Evolutionary conservation across 2,113 vertebrate species (phyloP), one percentile per base, ranked within the genome.

Genomic region (Malaclemys terrapin): DNA sequence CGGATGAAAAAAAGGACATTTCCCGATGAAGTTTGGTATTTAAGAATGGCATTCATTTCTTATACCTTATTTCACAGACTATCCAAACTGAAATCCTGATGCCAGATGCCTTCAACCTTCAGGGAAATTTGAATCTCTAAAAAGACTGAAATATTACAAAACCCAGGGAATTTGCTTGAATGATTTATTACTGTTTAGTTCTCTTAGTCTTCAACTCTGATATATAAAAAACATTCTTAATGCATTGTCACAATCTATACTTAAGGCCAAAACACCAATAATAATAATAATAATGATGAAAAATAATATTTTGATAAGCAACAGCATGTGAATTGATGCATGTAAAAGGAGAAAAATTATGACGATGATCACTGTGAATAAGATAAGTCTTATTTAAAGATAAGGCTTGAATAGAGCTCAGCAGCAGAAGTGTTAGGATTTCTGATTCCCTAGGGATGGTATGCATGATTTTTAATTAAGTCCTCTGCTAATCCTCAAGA

Each of bases 391-490:
- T 84, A 83, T 89, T 91, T 91, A 94, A 97, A 95, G 91, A 87
- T 65, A 94, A 88, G 45, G 89, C 89, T 86, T 56, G 91, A 93
- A 96, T 88, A 85, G 24, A 94, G 78, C 82, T 91, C 89, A 90
- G 83, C 83, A 96, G 91, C 84, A 53, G 87, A 53, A 87, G 88
- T 62, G 42, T 62, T 91, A 91, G 59, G 85, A 94, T 96, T 97
- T 94, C n/a, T 94, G 86, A 96, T 85, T 96, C 96, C 95, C 81
- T 89, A 78, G 94, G 94, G 96, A 97, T 94, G 94, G 87, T 84
- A 57, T 0, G 56, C 91, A 89, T 76, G 88, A 94, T 96, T 89
- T 93, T 95, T 91, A 96, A 97, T 97, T 96, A 97, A 97, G 92
- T 76, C 27, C 52, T 91, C 75, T 50, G 80, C 92, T 97, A 98